These are phyloP conservation scores for Salvelinus namaycush DNA, from an alignment of 2,113 vertebrate species.

Conservation along the genomic window DNA sequence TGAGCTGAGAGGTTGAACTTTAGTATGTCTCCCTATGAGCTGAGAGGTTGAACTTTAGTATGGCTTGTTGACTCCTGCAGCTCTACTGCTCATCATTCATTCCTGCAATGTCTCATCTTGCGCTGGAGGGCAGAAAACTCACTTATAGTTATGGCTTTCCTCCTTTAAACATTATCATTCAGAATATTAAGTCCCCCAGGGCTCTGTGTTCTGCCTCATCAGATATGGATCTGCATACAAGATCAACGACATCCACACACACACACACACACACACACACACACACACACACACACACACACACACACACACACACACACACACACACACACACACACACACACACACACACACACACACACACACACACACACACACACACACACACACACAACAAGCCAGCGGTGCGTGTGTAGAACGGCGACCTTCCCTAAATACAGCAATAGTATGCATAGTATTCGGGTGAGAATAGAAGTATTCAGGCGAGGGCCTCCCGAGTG, in stretches of 20 bases:
- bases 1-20: too few relatives aligned
- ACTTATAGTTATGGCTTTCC: conserved; percentile 22
- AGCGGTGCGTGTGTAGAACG: not conserved
- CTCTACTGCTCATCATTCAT: conserved; percentile 18
- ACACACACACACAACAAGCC: not conserved
- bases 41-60: too few relatives aligned
- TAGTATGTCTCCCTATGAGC: too few relatives aligned
- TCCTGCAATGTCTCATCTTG: conserved; percentile 10
- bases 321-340: not conserved
- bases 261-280: conserved; percentile 12
- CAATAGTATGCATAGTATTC: too few relatives aligned
- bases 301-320: conserved; percentile 21
- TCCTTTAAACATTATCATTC: conserved; percentile 27
- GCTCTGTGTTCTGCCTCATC: conserved; percentile 31
- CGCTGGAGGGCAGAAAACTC: conserved; percentile 27
- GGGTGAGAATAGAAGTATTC: too few relatives aligned
- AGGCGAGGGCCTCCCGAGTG: too few relatives aligned
- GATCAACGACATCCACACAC: conserved; percentile 37
- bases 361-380: conserved; percentile 3
- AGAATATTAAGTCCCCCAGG: conserved; percentile 23
- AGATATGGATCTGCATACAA: conserved; percentile 45
- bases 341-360: conserved; percentile 1
- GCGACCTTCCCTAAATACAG: too few relatives aligned
- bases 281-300: conserved; percentile 19
- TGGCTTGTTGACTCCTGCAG: not conserved